A percentile compares a stretch with the other conserved stretches of the same genome.
phyloP scores from a whole-genome alignment of 2,113 vertebrate species.

The Silurus glanis region DNA sequence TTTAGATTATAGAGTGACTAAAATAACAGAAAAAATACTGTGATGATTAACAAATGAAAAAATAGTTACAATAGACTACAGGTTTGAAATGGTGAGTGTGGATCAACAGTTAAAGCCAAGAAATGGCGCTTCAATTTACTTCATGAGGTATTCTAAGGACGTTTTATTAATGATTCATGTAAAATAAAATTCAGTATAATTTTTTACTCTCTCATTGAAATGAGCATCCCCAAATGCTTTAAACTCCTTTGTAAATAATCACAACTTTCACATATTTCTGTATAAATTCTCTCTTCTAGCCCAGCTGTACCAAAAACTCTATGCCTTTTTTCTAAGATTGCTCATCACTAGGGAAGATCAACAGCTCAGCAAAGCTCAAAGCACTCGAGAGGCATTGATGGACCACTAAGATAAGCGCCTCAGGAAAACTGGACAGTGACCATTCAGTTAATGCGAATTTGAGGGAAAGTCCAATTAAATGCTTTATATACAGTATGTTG shows the following conservation, averaged over 20 bases:
- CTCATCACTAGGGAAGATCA: slow-evolving; percentile 73
- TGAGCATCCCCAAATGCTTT: neutral
- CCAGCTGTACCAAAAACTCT: neutral
- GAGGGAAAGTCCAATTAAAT: slow-evolving; percentile 74
- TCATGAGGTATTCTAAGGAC: neutral
- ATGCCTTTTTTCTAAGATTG: neutral
- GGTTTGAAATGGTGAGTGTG: neutral
- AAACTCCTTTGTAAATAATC: neutral
- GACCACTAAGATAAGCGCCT: slow-evolving; percentile 39
- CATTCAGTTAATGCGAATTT: slow-evolving; percentile 55
- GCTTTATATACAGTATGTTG: slow-evolving; percentile 61
- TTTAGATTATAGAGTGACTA: neutral
- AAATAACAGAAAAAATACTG: neutral
- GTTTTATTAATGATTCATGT: neutral
- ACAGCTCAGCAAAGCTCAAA: slow-evolving; percentile 77
- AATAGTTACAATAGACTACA: neutral
- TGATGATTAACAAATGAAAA: slow-evolving; percentile 18
- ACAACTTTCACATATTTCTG: neutral
- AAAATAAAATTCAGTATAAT: neutral
- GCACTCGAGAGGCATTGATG: slow-evolving; percentile 79
- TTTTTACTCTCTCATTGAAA: neutral
- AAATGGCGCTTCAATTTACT: neutral
- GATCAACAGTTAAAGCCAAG: neutral
- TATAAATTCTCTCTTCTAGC: neutral
- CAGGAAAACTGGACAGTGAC: slow-evolving; percentile 55